These are phyloP conservation scores for Choloepus didactylus DNA, from an alignment of 2,797 vertebrate genomes.

Conservation along the genomic window DNA sequence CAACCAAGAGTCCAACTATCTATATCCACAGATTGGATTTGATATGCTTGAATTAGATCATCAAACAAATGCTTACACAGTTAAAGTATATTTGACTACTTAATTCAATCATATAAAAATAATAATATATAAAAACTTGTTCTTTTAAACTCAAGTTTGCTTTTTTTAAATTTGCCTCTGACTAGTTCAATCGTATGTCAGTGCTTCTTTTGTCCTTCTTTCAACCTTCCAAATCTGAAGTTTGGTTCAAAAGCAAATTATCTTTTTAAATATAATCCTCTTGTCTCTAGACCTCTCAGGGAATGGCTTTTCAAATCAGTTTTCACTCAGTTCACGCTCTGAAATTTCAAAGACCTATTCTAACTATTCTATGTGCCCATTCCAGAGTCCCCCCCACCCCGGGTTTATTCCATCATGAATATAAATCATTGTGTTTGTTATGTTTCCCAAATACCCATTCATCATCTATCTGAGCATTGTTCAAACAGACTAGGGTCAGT, in stretches of 20 bases:
- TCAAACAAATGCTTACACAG: background rate
- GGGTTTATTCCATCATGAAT: conserved; percentile 63
- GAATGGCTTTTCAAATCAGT: conserved; percentile 79
- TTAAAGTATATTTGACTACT: background rate
- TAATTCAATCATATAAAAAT: background rate
- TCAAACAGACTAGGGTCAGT: conserved; percentile 32
- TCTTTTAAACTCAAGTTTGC: conserved; percentile 46
- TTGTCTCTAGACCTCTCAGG: conserved; percentile 52
- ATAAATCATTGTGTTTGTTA: conserved; percentile 72
- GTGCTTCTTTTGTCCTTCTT: conserved; percentile 55
- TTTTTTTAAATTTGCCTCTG: no score
- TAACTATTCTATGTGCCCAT: conserved; percentile 34
- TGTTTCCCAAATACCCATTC: conserved; percentile 64
- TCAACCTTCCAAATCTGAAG: conserved; percentile 49
- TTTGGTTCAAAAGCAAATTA: conserved; percentile 68
- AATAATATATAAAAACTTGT: background rate
- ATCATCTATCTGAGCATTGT: conserved; percentile 48
- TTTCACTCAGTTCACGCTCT: conserved; percentile 43
- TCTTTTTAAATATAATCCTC: conserved; percentile 54
- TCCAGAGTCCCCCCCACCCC: conserved; percentile 38
- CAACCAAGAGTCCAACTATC: background rate
- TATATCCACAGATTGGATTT: background rate
- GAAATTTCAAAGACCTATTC: conserved; percentile 56
- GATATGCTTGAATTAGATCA: background rate
- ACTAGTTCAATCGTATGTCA: background rate